Evolutionary conservation across 92 coral and sea anemone species (phyloP).

Genomic region (Pocillopora meandrina): DNA sequence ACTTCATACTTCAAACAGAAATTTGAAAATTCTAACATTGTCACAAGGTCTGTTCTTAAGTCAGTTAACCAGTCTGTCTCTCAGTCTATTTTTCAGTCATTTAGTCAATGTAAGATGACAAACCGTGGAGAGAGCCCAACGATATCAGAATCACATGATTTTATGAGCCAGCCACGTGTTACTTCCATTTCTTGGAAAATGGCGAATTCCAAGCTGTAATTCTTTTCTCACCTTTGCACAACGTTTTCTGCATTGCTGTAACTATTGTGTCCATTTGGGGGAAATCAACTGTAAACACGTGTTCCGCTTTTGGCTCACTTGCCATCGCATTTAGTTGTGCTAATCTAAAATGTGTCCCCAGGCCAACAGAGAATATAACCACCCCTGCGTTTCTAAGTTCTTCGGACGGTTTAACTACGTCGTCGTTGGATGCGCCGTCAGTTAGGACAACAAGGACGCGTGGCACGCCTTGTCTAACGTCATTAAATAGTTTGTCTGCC

Average conservation of each 20-base stretch:
- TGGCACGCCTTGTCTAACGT: conserved; percentile 76
- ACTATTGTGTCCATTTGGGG: conserved; percentile 60
- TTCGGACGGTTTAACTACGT: conserved; percentile 77
- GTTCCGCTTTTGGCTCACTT: conserved; percentile 55
- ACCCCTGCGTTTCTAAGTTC: conserved; percentile 67
- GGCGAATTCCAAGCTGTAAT: background rate
- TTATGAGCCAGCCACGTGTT: background rate
- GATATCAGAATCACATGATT: too few relatives aligned
- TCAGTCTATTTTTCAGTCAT: too few relatives aligned
- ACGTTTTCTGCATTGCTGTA: conserved; percentile 46
- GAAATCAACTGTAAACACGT: conserved; percentile 82
- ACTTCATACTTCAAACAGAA: background rate
- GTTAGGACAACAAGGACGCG: conserved; percentile 76
- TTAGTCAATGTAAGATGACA: too few relatives aligned
- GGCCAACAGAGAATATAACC: conserved; percentile 71
- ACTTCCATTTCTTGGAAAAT: background rate
- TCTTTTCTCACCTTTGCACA: conserved; percentile 74
- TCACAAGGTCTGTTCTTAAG: too few relatives aligned
- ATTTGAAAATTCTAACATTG: background rate
- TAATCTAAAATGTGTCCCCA: conserved; percentile 63
- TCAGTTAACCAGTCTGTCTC: too few relatives aligned
- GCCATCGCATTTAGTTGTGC: conserved; percentile 76
- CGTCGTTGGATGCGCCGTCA: conserved; percentile 82
- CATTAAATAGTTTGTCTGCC: conserved; percentile 57
- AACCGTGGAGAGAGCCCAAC: too few relatives aligned